Base-by-base conservation (phyloP, 2,888 invertebrate genomes). In the Orthosia gothica region DNA sequence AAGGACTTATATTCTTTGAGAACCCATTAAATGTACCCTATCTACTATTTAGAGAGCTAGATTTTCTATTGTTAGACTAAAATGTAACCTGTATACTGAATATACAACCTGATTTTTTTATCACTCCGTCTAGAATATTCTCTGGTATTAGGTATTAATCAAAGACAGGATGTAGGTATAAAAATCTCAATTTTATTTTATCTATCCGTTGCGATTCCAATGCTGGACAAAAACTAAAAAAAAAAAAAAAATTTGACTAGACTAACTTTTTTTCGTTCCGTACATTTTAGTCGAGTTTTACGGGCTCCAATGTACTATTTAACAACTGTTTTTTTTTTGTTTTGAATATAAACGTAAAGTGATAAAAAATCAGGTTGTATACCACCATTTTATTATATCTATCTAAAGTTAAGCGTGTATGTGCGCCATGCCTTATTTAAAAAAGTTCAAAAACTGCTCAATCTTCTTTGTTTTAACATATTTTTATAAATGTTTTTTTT, bases 361-460 rank as follows among this genome's bases (percentile, higher is more conserved):
- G 45, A 20, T 16, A 61, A 61, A 59, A 61, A 45, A 59, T 45
- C 61, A 45, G 18, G 20, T 20, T 20, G 54, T 55, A 23, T 55
- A 13, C 54, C 5, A 49, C n/a, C 23, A 32, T 52, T 79, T 70
- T 66, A 66, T 54, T 69, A 63, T 45, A 32, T 16, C n/a, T 55
- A 20, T 1, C 18, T 45, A 16, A 20, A 15, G 23, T 59, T 18
- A 70, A 12, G 47, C 57, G 58, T n/a, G 18, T 71, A 50, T 72
- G 50, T 59, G 61, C 47, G 58, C 58, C 40, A 32, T 61, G 49
- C 20, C 47, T 70, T 57, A 71, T n/a, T 70, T 69, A 32, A 52
- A 59, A 32, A 83, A 69, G 76, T 91, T 88, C 85, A 90, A 91
- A 90, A 86, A 83, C 91, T 92, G 93, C 93, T 93, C 93, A 94